Percentiles rank a stretch among this genome's conserved stretches.
Evolutionary conservation across 2,113 vertebrate species (phyloP).

Genomic region (Poeciliopsis prolifica): DNA sequence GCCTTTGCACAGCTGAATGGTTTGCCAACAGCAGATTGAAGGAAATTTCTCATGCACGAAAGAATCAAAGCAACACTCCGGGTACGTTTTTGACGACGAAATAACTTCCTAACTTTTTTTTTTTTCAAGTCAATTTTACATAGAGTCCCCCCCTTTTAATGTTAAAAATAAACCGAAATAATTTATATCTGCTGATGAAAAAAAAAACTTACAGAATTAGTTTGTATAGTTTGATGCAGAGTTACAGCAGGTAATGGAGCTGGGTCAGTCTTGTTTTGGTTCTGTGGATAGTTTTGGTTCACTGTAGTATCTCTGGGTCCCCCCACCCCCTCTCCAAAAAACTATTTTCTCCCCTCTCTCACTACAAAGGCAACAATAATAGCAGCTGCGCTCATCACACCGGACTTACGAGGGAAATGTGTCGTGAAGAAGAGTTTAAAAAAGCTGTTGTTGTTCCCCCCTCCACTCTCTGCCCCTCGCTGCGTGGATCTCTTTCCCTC

Average conservation of each 20-base stretch:
- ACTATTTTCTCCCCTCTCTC: constrained; percentile 19
- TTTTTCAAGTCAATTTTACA: too few species aligned
- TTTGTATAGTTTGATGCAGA: background rate
- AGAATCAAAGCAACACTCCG: too few species aligned
- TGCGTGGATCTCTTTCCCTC: background rate
- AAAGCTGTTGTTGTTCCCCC: too few species aligned
- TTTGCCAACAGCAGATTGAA: too few species aligned
- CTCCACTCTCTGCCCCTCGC: background rate
- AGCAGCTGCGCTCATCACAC: constrained; percentile 66
- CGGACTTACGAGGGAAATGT: constrained; percentile 29
- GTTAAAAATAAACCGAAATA: too few species aligned
- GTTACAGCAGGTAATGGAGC: background rate
- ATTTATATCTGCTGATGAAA: too few species aligned
- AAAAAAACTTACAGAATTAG: background rate
- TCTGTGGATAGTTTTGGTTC: constrained; percentile 1
- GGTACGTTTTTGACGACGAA: too few species aligned
- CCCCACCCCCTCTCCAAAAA: constrained; percentile 12
- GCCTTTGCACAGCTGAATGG: too few species aligned
- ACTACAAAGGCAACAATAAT: constrained; percentile 71
- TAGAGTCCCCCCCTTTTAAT: too few species aligned
- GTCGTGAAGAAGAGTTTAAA: constrained; percentile 26
- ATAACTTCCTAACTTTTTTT: too few species aligned
- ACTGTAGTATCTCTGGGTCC: constrained; percentile 55
- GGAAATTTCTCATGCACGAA: too few species aligned
- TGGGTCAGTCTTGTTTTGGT: too few species aligned